Conservation (phyloP, 2,113 vertebrate species). For the Peromyscus maniculatus region DNA sequence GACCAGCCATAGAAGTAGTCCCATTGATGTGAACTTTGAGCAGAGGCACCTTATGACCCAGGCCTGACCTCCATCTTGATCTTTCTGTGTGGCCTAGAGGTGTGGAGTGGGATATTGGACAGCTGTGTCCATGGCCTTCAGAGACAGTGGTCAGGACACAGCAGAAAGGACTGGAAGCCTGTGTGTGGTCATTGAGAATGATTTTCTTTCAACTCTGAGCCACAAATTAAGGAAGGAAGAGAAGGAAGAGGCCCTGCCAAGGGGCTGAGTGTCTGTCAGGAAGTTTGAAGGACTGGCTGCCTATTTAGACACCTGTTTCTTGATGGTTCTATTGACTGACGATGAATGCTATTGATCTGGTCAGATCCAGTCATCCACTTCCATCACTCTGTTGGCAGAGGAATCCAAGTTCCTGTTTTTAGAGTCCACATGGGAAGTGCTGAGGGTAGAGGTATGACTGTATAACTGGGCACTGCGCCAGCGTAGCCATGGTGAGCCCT, state of each 20-base stretch:
- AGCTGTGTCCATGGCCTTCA: background rate
- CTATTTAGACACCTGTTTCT: background rate
- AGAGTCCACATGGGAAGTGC: background rate
- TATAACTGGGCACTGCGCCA: background rate
- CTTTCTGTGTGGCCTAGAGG: background rate
- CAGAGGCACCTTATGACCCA: background rate
- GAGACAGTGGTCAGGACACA: background rate
- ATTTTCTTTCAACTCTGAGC: conserved; percentile 16
- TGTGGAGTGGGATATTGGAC: background rate
- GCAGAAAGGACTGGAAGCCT: background rate
- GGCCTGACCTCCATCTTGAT: conserved; percentile 34
- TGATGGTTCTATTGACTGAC: background rate
- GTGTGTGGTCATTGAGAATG: background rate
- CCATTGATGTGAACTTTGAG: background rate
- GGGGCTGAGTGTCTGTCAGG: background rate
- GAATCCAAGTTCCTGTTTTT: background rate
- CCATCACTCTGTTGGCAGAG: background rate
- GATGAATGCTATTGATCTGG: background rate
- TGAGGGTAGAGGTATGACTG: background rate
- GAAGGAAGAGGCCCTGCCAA: background rate
- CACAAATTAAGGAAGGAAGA: background rate
- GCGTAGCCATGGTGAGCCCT: background rate
- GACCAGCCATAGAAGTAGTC: background rate
- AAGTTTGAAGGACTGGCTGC: background rate
- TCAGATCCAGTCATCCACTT: background rate